Base-by-base conservation (phyloP, 2,113 vertebrate genomes). In the Heloderma charlesbogerti region DNA sequence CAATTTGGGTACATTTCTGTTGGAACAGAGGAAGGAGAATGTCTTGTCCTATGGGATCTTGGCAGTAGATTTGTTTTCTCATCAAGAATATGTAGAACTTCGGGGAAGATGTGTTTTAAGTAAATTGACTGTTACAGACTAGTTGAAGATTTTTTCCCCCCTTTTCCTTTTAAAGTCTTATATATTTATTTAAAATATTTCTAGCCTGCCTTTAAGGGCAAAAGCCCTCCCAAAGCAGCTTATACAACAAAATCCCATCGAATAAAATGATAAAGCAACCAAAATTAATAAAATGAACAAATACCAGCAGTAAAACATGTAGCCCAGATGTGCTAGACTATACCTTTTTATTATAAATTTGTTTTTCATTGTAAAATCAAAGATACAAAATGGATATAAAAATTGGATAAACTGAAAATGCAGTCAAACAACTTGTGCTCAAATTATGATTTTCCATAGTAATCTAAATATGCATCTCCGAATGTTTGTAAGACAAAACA, bases 21-120 rank as follows among this genome's bases (percentile, higher is more conserved):
- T 57, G 84, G 84, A 90, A 90, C 48, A 27, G 84, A 79, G 34
- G 25, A 18, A 86, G 22, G 31, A 86, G 45, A 79, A 79, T 86
- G 89, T 89, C 69, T 84, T 84, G 29, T 90, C 63, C 83, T 69
- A 12, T 22, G 37, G 12, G 37, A 10, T 86, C 43, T 80, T 69
- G 45, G 74, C 89, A 84, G 37, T 9, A 57, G 40, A 71, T 51
- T 29, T 80, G 45, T 48, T 80, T 69, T 71, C 60, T 80, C 48
- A 86, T 75, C 81, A 75, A 89, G 80, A 86, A 51, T 86, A 86
- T 22, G 77, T 34, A n/a, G 27, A 57, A 80, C 25, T 71, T 86
- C 40, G n/a, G n/a, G 4, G 34, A 48, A 66, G 66, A 79, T 71
- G 37, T 13, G 31, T 57, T 60, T 71, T 80, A 79, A 66, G 27